A percentile compares a stretch with the other conserved stretches of the same genome.
Evolutionary conservation across 1,140 invertebrate species (phyloP).

Genomic region (Coptotermes formosanus): DNA sequence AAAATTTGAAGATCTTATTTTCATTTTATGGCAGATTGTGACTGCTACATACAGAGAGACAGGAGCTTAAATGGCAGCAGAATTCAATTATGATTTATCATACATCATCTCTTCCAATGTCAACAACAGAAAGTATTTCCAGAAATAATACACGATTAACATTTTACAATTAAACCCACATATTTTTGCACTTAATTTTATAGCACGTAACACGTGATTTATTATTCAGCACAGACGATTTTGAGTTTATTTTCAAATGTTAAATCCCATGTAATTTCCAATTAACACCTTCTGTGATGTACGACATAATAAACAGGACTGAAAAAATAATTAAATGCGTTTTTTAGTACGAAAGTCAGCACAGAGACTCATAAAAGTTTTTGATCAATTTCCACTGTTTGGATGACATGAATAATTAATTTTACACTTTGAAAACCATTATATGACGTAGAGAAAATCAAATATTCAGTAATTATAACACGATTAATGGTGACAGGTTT

Average conservation of each 20-base stretch:
- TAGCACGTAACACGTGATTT: not conserved
- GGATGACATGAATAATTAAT: not conserved
- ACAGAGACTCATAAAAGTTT: not conserved
- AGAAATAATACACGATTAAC: not conserved
- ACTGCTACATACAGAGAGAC: too few relatives aligned
- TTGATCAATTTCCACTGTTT: not conserved
- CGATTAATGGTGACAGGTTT: not conserved
- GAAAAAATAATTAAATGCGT: not conserved
- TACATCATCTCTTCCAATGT: not conserved
- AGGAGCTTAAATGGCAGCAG: not conserved
- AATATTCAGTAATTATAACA: not conserved
- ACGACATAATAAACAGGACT: not conserved
- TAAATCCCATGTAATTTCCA: not conserved
- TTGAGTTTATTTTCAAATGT: not conserved
- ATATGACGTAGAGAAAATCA: not conserved
- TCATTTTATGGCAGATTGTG: too few relatives aligned
- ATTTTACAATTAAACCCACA: not conserved
- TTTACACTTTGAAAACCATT: not conserved
- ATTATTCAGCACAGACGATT: not conserved
- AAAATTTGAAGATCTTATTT: too few relatives aligned
- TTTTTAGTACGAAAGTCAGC: not conserved
- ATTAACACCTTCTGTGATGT: not conserved
- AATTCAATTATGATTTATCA: not conserved
- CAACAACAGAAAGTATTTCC: not conserved
- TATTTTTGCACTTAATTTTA: not conserved